A percentile compares a stretch with the other conserved stretches of the same genome.
These are phyloP conservation scores for Oreotrochilus melanogaster DNA, from an alignment of 2,113 vertebrate species.

Conservation along the genomic window DNA sequence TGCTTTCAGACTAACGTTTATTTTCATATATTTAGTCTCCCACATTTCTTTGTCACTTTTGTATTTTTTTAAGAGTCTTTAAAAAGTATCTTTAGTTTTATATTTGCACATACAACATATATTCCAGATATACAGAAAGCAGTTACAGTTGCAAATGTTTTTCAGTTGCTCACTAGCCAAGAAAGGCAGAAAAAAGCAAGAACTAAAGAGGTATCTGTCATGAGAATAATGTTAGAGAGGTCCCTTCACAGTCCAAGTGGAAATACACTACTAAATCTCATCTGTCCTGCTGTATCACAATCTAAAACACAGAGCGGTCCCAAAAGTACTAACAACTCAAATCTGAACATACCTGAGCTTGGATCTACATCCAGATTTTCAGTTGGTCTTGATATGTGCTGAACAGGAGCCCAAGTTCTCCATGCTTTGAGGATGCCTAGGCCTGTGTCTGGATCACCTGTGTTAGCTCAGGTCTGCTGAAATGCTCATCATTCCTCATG, in stretches of 20 bases:
- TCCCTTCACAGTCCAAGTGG: background rate
- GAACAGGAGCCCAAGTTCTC: background rate
- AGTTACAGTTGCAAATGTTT: constrained; percentile 44
- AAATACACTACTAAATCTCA: constrained; percentile 40
- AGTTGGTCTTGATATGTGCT: background rate
- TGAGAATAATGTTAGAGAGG: background rate
- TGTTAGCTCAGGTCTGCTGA: background rate
- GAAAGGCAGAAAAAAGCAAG: constrained; percentile 9
- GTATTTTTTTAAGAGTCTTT: background rate
- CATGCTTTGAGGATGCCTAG: background rate
- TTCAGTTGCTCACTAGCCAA: constrained; percentile 39
- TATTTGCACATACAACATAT: background rate
- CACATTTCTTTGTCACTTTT: background rate
- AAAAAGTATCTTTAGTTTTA: background rate
- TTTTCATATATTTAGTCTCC: constrained; percentile 2
- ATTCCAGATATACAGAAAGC: background rate
- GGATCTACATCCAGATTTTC: background rate
- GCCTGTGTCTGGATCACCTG: background rate
- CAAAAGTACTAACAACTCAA: background rate
- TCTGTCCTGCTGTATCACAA: background rate
- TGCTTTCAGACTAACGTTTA: background rate
- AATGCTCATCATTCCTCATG: background rate
- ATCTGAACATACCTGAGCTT: background rate
- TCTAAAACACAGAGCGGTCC: background rate
- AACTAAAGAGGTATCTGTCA: constrained; percentile 43